Evolutionary conservation across 2,113 vertebrate species (phyloP).

Genomic region (Megaceryle torquata): DNA sequence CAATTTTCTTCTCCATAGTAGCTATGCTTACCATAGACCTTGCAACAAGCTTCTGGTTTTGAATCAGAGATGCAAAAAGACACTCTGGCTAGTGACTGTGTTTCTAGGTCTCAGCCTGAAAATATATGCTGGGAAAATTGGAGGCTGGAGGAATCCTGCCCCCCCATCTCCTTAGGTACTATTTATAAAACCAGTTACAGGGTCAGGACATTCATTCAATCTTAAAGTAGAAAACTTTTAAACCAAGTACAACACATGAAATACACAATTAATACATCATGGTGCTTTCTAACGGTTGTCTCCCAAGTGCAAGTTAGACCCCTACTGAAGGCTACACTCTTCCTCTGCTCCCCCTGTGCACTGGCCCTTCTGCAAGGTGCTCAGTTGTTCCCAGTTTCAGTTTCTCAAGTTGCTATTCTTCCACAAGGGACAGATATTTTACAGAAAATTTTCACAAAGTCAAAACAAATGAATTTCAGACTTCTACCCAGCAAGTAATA

Average conservation of each 20-base stretch:
- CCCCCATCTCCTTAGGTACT: background rate
- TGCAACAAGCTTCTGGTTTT: background rate
- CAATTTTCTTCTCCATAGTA: background rate
- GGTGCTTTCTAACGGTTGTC: background rate
- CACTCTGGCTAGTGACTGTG: background rate
- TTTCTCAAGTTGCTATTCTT: background rate
- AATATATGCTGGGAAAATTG: background rate
- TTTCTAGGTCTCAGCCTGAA: background rate
- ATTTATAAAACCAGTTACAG: background rate
- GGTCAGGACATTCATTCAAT: background rate
- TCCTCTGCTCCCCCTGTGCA: accelerated
- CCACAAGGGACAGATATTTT: background rate
- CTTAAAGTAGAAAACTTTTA: background rate
- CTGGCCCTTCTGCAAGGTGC: background rate
- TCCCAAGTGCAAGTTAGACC: background rate
- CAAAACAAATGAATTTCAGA: background rate
- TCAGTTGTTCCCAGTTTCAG: background rate
- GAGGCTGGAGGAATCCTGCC: background rate
- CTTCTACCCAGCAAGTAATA: background rate
- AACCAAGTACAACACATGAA: background rate
- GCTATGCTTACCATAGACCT: background rate
- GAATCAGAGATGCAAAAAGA: background rate
- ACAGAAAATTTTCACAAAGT: background rate
- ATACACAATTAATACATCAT: background rate
- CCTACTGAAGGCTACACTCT: accelerated